Conservation (phyloP, 2,888 invertebrate genomes). For the Alviniconcha strummeri region DNA sequence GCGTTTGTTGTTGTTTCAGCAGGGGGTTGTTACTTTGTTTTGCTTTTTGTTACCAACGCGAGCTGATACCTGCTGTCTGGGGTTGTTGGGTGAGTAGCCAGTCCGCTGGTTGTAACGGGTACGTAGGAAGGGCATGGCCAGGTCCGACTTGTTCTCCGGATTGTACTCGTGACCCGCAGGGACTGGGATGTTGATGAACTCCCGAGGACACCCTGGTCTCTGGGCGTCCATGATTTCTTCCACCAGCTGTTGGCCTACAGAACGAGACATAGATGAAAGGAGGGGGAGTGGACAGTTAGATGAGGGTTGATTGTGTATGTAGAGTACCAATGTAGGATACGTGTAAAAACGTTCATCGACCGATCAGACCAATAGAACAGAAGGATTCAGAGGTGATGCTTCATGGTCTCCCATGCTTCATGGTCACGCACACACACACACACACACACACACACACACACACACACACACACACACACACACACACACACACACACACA, state of each 20-base stretch:
- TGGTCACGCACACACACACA: not conserved
- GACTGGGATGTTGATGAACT: slow-evolving; percentile 78
- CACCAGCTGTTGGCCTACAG: slow-evolving; percentile 79
- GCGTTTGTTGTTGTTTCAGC: too few relatives aligned
- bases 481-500: slow-evolving; percentile 1
- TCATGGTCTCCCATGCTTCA: too few relatives aligned
- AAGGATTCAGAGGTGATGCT: too few relatives aligned
- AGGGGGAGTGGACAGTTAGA: not conserved
- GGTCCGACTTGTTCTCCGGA: slow-evolving; percentile 56
- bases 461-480: slow-evolving; percentile 1
- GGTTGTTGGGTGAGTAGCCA: slow-evolving; percentile 78
- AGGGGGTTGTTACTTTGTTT: too few relatives aligned
- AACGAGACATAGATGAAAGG: not conserved
- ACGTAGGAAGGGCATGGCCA: slow-evolving; percentile 77
- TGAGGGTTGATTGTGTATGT: not conserved
- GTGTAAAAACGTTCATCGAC: too few relatives aligned
- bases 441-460: slow-evolving; percentile 10
- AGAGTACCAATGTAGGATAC: slow-evolving; percentile 6
- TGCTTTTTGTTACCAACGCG: too few relatives aligned
- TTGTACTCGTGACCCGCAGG: slow-evolving; percentile 74
- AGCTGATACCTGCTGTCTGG: slow-evolving; percentile 77
- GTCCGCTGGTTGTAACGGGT: slow-evolving; percentile 77
- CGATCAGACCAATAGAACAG: too few relatives aligned
- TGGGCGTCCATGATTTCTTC: slow-evolving; percentile 80
- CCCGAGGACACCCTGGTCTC: slow-evolving; percentile 79